These are phyloP conservation scores for Pomatorhinus ruficollis DNA, from an alignment of 2,113 vertebrate genomes.

Conservation along the genomic window DNA sequence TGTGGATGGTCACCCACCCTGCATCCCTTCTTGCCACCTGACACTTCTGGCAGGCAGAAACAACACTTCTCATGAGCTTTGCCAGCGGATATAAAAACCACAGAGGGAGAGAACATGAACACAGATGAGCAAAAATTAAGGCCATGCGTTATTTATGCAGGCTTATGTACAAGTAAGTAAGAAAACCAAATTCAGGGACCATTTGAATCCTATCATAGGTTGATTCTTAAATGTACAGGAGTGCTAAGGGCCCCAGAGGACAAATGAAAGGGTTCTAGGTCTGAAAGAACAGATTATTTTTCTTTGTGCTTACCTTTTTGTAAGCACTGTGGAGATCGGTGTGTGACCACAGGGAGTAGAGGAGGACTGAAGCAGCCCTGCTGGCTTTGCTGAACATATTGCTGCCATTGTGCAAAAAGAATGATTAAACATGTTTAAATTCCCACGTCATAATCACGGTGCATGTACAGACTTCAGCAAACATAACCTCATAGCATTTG, in stretches of 20 bases:
- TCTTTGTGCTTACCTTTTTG: constrained; percentile 79
- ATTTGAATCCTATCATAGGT: not conserved
- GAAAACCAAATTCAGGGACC: not conserved
- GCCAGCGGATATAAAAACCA: not conserved
- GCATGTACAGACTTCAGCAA: not conserved
- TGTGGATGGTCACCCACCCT: not conserved
- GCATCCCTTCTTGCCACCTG: not conserved
- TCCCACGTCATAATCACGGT: not conserved
- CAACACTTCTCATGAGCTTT: not conserved
- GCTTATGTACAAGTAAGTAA: not conserved
- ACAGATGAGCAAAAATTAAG: not conserved
- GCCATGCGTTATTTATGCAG: not conserved
- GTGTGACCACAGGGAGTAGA: constrained; percentile 87
- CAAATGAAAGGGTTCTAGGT: not conserved
- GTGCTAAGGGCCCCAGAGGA: not conserved
- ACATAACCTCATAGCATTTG: not conserved
- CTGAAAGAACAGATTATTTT: rapidly evolving
- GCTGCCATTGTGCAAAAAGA: constrained; percentile 56
- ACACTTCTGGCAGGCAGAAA: not conserved
- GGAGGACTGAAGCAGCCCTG: constrained; percentile 82
- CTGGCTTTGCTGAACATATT: constrained; percentile 73
- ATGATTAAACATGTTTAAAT: not conserved
- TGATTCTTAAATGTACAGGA: not conserved
- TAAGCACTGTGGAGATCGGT: constrained; percentile 80
- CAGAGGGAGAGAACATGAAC: not conserved